Conservation (phyloP, 2,797 vertebrate species). For the Rhodeus uyekii region DNA sequence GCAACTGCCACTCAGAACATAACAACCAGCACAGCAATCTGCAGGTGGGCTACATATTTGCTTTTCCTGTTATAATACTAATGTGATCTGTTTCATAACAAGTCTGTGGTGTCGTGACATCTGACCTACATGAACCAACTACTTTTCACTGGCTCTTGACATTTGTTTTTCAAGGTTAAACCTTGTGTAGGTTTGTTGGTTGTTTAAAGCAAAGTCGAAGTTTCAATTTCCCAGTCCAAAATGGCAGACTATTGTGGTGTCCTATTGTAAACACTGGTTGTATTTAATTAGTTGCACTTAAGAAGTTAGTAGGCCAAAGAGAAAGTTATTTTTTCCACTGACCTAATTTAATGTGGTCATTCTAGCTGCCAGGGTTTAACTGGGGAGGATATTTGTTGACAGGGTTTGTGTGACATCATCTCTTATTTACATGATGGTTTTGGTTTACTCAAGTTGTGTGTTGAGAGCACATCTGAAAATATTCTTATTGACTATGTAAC, state of each 20-base stretch:
- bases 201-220: not conserved
- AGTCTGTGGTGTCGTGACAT: not conserved
- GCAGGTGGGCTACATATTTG: conserved; percentile 61
- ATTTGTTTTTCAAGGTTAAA: conserved; percentile 6
- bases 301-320: conserved; percentile 19
- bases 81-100: not conserved
- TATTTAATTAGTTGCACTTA: conserved; percentile 13
- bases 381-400: conserved; percentile 51
- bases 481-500: not conserved
- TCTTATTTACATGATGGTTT: conserved; percentile 54
- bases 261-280: conserved; percentile 1
- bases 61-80: not conserved
- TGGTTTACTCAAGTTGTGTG: conserved; percentile 43
- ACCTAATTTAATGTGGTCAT: conserved; percentile 50
- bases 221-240: not conserved
- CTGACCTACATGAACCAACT: not conserved
- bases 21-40: conserved; percentile 57
- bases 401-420: conserved; percentile 54
- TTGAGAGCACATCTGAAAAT: not conserved
- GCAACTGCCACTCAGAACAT: conserved; percentile 59
- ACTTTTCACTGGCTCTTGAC: not conserved
- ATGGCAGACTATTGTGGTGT: not conserved
- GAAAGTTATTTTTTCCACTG: conserved; percentile 59
- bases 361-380: conserved; percentile 55
- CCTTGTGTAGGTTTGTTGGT: not conserved